A percentile compares a stretch with the other conserved stretches of the same genome.
phyloP scores from a whole-genome alignment of 1,140 invertebrate species.

The Drosophila azteca region DNA sequence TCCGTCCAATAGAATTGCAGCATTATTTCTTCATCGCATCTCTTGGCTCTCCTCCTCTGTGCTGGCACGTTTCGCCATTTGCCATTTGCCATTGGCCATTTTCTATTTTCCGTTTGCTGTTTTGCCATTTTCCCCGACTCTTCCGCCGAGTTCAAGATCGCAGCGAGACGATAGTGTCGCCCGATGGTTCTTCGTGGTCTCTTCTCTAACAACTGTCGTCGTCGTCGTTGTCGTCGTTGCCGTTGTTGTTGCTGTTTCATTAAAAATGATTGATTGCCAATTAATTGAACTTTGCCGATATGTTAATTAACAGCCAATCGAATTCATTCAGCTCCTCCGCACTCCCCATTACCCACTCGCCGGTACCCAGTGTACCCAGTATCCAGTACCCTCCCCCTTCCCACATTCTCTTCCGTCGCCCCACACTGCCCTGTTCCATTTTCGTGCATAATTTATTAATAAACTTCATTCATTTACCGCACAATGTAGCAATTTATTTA shows the following conservation, averaged over 20 bases:
- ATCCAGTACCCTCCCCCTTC: no score
- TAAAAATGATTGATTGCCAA: slow-evolving; percentile 81
- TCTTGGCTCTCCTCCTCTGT: slow-evolving; percentile 12
- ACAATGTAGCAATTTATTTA: slow-evolving; percentile 15
- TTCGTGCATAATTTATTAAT: slow-evolving; percentile 39
- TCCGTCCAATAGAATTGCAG: slow-evolving; percentile 38
- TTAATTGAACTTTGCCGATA: slow-evolving; percentile 79
- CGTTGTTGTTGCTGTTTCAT: slow-evolving; percentile 65
- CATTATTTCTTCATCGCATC: slow-evolving; percentile 49
- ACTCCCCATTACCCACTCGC: no score
- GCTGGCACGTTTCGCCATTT: slow-evolving; percentile 69
- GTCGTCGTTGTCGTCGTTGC: slow-evolving; percentile 16
- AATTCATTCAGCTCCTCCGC: slow-evolving; percentile 27
- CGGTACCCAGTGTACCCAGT: no score
- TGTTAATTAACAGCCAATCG: slow-evolving; percentile 70
- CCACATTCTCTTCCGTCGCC: no score
- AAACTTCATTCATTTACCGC: slow-evolving; percentile 31
- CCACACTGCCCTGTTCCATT: slow-evolving; percentile 1
- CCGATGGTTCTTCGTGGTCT: slow-evolving; percentile 59
- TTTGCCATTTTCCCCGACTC: slow-evolving; percentile 17
- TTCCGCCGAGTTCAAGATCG: slow-evolving; percentile 64
- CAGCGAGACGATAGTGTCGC: slow-evolving; percentile 67
- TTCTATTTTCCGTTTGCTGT: slow-evolving; percentile 29
- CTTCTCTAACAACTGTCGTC: slow-evolving; percentile 30
- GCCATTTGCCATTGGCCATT: slow-evolving; percentile 36